Percentiles rank a stretch among this genome's conserved stretches.
Conservation (phyloP, 2,113 vertebrate species). For the Aegithalos caudatus region DNA sequence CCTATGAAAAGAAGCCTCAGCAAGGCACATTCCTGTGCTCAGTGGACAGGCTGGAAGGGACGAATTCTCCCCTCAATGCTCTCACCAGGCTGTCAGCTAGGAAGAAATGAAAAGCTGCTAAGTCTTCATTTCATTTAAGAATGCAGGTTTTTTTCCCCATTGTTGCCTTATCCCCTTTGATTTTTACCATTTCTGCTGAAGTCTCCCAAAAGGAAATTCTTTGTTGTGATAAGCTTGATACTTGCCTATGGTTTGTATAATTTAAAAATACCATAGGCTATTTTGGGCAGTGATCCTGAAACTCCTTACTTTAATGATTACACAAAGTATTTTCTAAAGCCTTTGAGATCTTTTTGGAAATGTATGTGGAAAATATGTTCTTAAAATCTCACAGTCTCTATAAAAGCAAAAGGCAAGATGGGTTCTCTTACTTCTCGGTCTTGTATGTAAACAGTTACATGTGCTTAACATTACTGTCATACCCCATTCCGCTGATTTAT, state of each 20-base stretch:
- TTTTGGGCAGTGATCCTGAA: constrained; percentile 5
- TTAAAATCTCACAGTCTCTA: not conserved
- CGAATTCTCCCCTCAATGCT: rapidly evolving
- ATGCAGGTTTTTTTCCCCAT: not conserved
- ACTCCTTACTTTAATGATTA: not conserved
- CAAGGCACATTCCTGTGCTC: not conserved
- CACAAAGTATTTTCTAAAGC: not conserved
- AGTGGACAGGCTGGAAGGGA: not conserved
- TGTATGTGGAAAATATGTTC: not conserved
- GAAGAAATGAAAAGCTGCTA: not conserved
- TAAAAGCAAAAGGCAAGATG: not conserved
- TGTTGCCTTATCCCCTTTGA: not conserved
- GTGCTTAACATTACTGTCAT: not conserved
- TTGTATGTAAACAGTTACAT: not conserved
- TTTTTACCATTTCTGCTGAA: constrained; percentile 10
- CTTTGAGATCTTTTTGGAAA: not conserved
- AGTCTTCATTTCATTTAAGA: not conserved
- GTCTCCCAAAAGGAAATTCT: not conserved
- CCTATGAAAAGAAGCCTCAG: not conserved
- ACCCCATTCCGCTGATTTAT: not conserved
- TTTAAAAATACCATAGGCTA: not conserved
- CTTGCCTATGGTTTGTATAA: not conserved
- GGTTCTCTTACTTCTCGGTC: not conserved
- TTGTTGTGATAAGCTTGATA: constrained; percentile 18
- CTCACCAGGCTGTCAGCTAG: not conserved